Conservation (phyloP, 37 sponge, comb jelly and placozoan species). For the Spongia lamella region DNA sequence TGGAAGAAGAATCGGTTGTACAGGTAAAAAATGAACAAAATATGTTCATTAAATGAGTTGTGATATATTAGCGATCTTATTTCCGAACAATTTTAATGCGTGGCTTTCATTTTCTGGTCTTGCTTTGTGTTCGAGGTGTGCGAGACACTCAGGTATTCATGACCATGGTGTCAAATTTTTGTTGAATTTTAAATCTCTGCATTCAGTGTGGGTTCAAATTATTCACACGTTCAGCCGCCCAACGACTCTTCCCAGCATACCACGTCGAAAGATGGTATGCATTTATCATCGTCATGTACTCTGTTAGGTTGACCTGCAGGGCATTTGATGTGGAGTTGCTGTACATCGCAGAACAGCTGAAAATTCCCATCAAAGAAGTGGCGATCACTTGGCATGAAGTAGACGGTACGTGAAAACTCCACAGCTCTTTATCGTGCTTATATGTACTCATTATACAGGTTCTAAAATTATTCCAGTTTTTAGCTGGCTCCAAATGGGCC, state of each 20-base stretch:
- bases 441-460: constrained; percentile 32
- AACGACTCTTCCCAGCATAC: constrained; percentile 61
- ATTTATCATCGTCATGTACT: too few relatives aligned
- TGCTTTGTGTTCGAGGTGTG: constrained; percentile 88
- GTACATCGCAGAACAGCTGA: constrained; percentile 83
- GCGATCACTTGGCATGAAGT: constrained; percentile 98
- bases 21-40: constrained; percentile 46
- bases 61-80: constrained; percentile 64
- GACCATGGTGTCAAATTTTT: background rate
- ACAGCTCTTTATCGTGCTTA: background rate
- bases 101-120: constrained; percentile 90
- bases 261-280: constrained; percentile 93
- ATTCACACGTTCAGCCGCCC: constrained; percentile 81
- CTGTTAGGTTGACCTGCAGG: constrained; percentile 39
- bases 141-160: constrained; percentile 83
- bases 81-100: constrained; percentile 94
- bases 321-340: constrained; percentile 99
- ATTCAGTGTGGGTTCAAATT: constrained; percentile 98
- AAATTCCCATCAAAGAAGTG: constrained; percentile 88
- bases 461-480: constrained; percentile 91
- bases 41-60: too few relatives aligned
- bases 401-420: constrained; percentile 65
- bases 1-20: constrained; percentile 93
- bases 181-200: background rate
- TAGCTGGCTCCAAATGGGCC: constrained; percentile 97